phyloP scores from a whole-genome alignment of 2,113 vertebrate species.

The Vanacampus margaritifer region DNA sequence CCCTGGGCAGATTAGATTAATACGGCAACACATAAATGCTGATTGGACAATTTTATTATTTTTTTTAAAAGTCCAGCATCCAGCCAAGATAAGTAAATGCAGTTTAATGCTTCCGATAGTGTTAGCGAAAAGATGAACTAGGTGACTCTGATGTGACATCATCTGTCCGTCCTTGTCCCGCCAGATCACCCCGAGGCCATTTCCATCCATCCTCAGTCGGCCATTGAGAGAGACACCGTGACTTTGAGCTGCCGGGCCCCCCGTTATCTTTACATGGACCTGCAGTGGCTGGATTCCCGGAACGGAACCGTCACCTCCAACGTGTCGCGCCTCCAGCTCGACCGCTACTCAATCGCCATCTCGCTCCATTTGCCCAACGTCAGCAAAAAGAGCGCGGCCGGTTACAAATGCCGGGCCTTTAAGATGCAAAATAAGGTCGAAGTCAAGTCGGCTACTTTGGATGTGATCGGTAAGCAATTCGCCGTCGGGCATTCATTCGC shows the following conservation, averaged over 20 bases:
- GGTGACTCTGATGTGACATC: not conserved
- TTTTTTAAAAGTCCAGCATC: too few relatives aligned
- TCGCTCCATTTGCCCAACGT: conserved; percentile 73
- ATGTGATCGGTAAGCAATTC: conserved; percentile 69
- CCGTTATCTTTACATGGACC: conserved; percentile 77
- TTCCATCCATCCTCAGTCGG: conserved; percentile 54
- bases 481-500: not conserved
- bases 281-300: conserved; percentile 75
- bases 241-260: conserved; percentile 77
- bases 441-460: conserved; percentile 61
- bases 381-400: conserved; percentile 60
- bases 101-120: too few relatives aligned
- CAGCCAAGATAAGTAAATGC: too few relatives aligned
- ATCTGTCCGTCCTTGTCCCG: conserved; percentile 12
- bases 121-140: not conserved
- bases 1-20: too few relatives aligned
- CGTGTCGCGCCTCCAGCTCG: conserved; percentile 32
- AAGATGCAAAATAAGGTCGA: conserved; percentile 59
- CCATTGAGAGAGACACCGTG: conserved; percentile 71
- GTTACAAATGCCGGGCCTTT: conserved; percentile 76
- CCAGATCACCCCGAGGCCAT: conserved; percentile 72
- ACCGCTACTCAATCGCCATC: conserved; percentile 73
- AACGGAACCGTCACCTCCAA: conserved; percentile 39
- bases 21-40: too few relatives aligned
- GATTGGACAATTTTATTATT: too few relatives aligned